phyloP scores from a whole-genome alignment of 2,888 invertebrate species.

The Euproctis similis region DNA sequence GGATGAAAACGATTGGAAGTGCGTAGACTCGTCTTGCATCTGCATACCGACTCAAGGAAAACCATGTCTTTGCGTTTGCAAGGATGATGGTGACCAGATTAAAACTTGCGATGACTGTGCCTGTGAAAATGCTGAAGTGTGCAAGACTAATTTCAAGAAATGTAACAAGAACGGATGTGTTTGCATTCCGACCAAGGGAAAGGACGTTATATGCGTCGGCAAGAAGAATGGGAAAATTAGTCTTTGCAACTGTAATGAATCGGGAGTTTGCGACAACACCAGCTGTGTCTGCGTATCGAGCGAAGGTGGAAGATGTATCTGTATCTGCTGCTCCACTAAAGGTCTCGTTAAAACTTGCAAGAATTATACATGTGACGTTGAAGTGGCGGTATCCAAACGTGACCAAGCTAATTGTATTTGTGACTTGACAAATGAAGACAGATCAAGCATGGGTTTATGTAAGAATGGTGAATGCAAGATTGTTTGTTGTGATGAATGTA shows the following conservation, averaged over 20 bases:
- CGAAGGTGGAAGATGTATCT: conserved; percentile 1
- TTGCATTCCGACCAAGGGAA: conserved; percentile 26
- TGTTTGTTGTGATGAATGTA: conserved; percentile 25
- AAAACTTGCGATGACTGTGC: conserved; percentile 26
- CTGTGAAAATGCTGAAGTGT: conserved; percentile 16
- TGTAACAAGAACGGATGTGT: conserved; percentile 24
- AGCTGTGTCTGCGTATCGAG: conserved; percentile 14
- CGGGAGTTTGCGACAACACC: conserved; percentile 7
- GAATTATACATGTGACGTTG: not conserved
- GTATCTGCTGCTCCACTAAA: conserved; percentile 1
- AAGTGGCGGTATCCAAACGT: conserved; percentile 1
- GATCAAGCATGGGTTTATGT: conserved; percentile 25
- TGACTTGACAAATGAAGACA: conserved; percentile 18
- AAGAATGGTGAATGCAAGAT: conserved; percentile 17
- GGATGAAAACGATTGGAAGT: conserved; percentile 13
- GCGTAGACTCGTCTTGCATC: conserved; percentile 21
- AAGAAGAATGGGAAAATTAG: conserved; percentile 19
- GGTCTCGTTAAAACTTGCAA: not conserved
- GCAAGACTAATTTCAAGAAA: conserved; percentile 13
- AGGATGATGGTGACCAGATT: conserved; percentile 22
- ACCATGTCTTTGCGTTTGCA: conserved; percentile 27
- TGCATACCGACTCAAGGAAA: conserved; percentile 19
- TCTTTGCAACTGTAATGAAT: conserved; percentile 15
- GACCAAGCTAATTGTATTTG: conserved; percentile 19
- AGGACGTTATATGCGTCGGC: conserved; percentile 28